phyloP scores from a whole-genome alignment of 2,113 vertebrate species.

The Neodon shergylaensis region DNA sequence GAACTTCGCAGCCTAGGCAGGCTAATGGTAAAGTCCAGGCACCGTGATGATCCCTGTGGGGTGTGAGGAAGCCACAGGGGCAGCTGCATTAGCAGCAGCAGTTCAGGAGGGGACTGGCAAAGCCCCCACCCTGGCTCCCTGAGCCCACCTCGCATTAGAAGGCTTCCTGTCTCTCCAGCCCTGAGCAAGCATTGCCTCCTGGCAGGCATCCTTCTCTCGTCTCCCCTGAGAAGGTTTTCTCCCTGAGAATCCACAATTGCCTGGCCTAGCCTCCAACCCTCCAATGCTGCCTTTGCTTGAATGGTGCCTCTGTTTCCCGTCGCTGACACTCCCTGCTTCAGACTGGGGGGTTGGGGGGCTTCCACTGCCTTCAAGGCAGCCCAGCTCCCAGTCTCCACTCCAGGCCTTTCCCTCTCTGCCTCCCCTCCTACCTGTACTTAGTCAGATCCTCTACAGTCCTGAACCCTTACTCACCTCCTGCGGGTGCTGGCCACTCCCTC shows the following conservation, averaged over 20 bases:
- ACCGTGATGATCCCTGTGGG: not conserved
- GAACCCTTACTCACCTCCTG: not conserved
- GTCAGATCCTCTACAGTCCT: not conserved
- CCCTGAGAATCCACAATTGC: not conserved
- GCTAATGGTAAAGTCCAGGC: not conserved
- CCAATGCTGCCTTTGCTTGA: not conserved
- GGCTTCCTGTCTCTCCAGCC: slow-evolving; percentile 42
- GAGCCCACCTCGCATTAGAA: slow-evolving; percentile 13
- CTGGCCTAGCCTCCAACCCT: not conserved
- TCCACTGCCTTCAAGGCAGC: not conserved
- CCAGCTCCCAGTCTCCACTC: not conserved
- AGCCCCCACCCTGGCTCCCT: not conserved
- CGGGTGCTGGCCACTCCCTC: not conserved
- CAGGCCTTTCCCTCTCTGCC: not conserved
- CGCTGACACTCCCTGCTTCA: not conserved
- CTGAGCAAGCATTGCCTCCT: slow-evolving; percentile 20
- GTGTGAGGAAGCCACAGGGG: not conserved
- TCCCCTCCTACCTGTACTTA: not conserved
- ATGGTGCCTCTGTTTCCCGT: not conserved
- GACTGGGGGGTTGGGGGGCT: not conserved
- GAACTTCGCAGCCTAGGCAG: not conserved
- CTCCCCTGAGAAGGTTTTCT: slow-evolving; percentile 32
- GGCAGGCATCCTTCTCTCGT: slow-evolving; percentile 14
- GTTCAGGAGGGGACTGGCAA: slow-evolving; percentile 4
- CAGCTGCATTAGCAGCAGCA: slow-evolving; percentile 54